These are phyloP conservation scores for Callyntrura sp. DNA, from an alignment of 2,888 invertebrate species.

Conservation along the genomic window DNA sequence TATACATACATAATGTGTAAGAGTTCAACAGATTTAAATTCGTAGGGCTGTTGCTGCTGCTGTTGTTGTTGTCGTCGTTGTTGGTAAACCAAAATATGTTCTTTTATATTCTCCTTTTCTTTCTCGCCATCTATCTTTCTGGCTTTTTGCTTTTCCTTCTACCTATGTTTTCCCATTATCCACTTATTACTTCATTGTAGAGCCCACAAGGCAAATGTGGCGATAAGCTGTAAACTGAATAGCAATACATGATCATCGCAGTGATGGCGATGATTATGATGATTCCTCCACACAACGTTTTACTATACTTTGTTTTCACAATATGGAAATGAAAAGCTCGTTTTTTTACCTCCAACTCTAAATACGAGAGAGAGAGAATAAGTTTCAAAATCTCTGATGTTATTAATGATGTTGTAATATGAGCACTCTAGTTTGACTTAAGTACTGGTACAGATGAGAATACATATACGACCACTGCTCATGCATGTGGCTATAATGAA, in stretches of 20 bases:
- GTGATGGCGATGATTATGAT: constrained; percentile 5
- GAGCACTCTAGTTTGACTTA: constrained; percentile 16
- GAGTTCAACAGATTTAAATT: constrained; percentile 59
- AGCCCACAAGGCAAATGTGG: constrained; percentile 63
- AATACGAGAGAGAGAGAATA: background rate
- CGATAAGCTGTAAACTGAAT: constrained; percentile 64
- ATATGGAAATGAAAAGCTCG: constrained; percentile 47
- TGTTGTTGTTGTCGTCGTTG: background rate
- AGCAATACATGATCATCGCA: background rate
- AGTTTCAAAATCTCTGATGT: constrained; percentile 41
- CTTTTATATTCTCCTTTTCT: constrained; percentile 16
- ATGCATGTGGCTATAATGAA: background rate
- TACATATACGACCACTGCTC: background rate
- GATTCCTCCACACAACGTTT: too few species aligned
- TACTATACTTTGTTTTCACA: background rate
- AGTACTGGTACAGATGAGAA: background rate
- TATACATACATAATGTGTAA: too few species aligned
- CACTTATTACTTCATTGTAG: constrained; percentile 74
- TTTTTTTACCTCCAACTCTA: background rate
- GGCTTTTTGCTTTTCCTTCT: background rate
- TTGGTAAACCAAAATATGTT: too few species aligned
- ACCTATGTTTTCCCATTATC: constrained; percentile 62
- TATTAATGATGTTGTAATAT: constrained; percentile 57
- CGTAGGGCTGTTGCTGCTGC: background rate
- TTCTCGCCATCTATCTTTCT: background rate